phyloP scores from a whole-genome alignment of 1,140 invertebrate species.

The Scylla paramamosain region DNA sequence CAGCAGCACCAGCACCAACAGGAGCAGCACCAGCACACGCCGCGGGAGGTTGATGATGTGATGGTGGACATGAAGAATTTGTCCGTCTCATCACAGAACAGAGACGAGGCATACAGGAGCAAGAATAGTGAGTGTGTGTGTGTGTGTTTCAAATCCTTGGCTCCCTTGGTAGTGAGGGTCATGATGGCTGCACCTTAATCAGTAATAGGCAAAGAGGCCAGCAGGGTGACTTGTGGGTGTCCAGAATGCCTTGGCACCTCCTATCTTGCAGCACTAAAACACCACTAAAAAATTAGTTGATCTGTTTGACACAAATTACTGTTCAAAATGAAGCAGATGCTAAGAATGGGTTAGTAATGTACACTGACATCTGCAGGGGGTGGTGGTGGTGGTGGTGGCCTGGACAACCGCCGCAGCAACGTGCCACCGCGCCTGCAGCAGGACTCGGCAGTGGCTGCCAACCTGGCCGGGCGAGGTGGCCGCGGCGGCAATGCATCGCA shows the following conservation, averaged over 20 bases:
- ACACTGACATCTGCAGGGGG: neutral
- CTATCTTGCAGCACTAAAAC: too few species aligned
- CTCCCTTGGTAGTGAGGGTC: too few species aligned
- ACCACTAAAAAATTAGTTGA: too few species aligned
- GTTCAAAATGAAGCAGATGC: too few species aligned
- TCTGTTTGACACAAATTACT: too few species aligned
- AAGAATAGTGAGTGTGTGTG: conserved; percentile 61
- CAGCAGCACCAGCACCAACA: conserved; percentile 14
- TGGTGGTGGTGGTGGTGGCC: conserved; percentile 49
- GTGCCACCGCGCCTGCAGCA: conserved; percentile 78
- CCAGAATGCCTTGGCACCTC: too few species aligned
- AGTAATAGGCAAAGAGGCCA: too few species aligned
- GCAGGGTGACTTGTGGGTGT: too few species aligned
- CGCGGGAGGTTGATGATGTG: conserved; percentile 60
- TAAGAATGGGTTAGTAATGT: too few species aligned
- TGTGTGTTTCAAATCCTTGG: neutral
- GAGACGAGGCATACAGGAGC: conserved; percentile 53
- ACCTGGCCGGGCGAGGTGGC: conserved; percentile 49
- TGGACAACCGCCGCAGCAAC: conserved; percentile 66
- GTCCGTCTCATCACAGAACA: conserved; percentile 58
- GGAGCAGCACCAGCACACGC: conserved; percentile 41
- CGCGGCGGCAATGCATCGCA: conserved; percentile 72
- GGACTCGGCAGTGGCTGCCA: conserved; percentile 74
- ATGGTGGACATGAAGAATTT: conserved; percentile 67
- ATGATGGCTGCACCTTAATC: too few species aligned